Base-by-base conservation (phyloP, 1,140 invertebrate species). In the Eupeodes corollae region DNA sequence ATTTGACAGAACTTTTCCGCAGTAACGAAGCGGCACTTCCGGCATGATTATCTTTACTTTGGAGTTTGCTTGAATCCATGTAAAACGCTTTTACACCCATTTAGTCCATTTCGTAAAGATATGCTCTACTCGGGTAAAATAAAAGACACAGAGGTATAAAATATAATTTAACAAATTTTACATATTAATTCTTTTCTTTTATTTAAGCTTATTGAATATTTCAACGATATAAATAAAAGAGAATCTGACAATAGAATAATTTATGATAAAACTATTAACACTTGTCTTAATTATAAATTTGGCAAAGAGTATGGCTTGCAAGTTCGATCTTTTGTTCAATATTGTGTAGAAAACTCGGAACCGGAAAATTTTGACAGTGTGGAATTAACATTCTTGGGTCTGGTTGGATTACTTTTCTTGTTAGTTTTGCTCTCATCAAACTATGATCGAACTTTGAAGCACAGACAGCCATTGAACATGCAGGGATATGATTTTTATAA, bases 31-130 rank as follows among this genome's bases (percentile, higher is more conserved):
- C 73, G 73, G 54, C 67, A 73, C 42, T 76, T 62, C 51, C 69
- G 73, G 11, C 73, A 76, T 54, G 74, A 75, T 57, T 67, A 63
- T 50, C 52, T 76, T 16, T 70, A 75, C 19, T 56, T 72, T 54
- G 75, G 68, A 3, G 56, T 75, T 0, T 77, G 75, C 52, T 51
- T 76, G 6, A 65, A 65, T 26, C 50, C 35, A n/a, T 68, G 65
- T 31, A 52, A 51, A 21, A 19, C 43, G 6, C 11, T 19, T 8
- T 33, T 61, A 0, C 43, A 46, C 6, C 38, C 44, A 0, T 35
- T 51, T 1, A 30, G 41, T 38, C 37, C 40, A n/a, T 39, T 49
- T 13, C 35, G 48, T 5, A 18, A 49, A 8, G 50, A 57, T 16
- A 40, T 52, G 12, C 37, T 37, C 1, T 49, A 55, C 15, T 52